Evolutionary conservation across 2,113 vertebrate genomes (phyloP), one percentile per base, ranked within the genome.

Genomic region (Propithecus coquereli): DNA sequence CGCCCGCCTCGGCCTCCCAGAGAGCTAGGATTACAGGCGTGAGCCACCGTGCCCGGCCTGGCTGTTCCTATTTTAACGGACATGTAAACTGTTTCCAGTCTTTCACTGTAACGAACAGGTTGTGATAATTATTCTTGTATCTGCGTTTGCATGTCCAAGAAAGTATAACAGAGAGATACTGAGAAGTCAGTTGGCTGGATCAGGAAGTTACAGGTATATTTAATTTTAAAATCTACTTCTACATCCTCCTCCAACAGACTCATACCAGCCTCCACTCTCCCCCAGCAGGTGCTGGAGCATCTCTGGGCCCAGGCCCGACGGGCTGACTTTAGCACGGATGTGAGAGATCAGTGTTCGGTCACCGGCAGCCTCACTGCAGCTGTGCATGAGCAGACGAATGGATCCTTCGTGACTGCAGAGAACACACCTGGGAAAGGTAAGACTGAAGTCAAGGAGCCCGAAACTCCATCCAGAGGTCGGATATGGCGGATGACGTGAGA

Each of bases 341-440:
- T 66, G 16, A 0, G 40, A 85, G 54, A 54, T 70, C 14, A 6
- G 40, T 40, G 14, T 77, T 85, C 16, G 70, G 57, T 50, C 8
- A 32, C 0, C 23, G 50, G 40, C 5, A 54, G 37, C 11, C 3
- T 74, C 8, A 4, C 3, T 34, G 45, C n/a, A 6, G 57, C 23
- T 20, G 3, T 23, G 0, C 1, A 6, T 50, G 57, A 45, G 14
- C 4, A 30, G 66, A 80, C 59, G 16, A 52, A 3, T 8, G 17
- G 16, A 8, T 10, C 54, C 20, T 79, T 54, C 16, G 2, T 3
- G 17, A 52, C 6, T 7, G 4, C 37, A 45, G 37, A 23, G 52
- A 32, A 5, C 3, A 6, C 14, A 12, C 11, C 34, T 13, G 16
- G 34, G 32, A 59, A 40, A 87, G 34, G 63, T 10, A 23, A 54